Conservation (phyloP, 1,140 invertebrate genomes). For the Maniola jurtina region DNA sequence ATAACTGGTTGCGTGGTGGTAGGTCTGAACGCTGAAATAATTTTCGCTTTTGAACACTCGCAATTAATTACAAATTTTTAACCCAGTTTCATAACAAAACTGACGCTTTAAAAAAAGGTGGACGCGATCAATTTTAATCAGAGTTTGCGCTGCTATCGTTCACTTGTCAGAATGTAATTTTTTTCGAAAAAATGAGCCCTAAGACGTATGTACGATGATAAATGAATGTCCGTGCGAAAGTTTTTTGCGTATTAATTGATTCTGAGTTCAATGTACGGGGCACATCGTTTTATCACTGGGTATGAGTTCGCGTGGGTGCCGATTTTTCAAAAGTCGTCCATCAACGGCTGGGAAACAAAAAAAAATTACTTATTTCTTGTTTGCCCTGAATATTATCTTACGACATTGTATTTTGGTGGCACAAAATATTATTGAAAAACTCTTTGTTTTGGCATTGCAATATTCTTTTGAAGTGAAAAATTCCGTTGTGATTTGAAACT, state of each 20-base stretch:
- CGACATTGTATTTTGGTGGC: too few species aligned
- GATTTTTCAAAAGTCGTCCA: constrained; percentile 5
- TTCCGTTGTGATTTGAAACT: too few species aligned
- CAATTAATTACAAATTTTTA: neutral
- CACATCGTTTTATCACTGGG: constrained; percentile 12
- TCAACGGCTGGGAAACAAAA: neutral
- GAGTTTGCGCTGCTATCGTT: constrained; percentile 31
- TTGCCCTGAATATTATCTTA: neutral
- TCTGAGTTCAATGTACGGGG: constrained; percentile 35
- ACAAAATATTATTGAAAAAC: too few species aligned
- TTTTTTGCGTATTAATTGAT: constrained; percentile 46
- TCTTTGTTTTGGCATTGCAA: too few species aligned
- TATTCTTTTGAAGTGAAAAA: too few species aligned
- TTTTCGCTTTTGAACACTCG: too few species aligned
- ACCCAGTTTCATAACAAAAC: neutral
- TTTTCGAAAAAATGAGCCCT: constrained; percentile 32
- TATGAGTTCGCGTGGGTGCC: constrained; percentile 2
- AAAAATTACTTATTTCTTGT: neutral
- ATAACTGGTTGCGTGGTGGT: too few species aligned
- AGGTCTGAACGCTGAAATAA: too few species aligned
- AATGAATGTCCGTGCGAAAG: constrained; percentile 38
- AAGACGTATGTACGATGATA: constrained; percentile 37
- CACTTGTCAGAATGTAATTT: constrained; percentile 38
- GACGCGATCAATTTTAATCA: constrained; percentile 32
- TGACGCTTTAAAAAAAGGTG: constrained; percentile 4